Percentiles rank a stretch among this genome's conserved stretches.
phyloP scores from a whole-genome alignment of 2,797 vertebrate genomes.

The Pygocentrus nattereri region DNA sequence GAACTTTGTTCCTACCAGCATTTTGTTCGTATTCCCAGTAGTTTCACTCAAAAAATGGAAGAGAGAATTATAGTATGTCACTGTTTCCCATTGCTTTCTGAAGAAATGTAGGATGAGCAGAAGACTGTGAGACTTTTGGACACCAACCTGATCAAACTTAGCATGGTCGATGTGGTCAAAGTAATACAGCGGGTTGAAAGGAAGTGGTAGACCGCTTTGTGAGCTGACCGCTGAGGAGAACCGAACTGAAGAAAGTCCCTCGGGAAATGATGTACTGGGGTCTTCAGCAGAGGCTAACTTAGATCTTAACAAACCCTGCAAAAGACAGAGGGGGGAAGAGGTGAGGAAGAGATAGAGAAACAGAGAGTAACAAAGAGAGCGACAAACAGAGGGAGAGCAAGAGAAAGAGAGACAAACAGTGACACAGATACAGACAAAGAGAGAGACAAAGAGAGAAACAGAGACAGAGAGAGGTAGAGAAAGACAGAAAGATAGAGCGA shows the following conservation, averaged over 20 bases:
- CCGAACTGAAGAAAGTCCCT: constrained; percentile 64
- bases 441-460: not conserved
- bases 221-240: constrained; percentile 65
- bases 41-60: no score
- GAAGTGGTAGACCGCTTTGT: constrained; percentile 41
- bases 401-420: not conserved
- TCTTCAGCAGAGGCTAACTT: constrained; percentile 74
- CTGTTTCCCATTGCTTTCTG: no score
- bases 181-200: constrained; percentile 87
- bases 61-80: no score
- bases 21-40: no score
- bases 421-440: not conserved
- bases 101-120: no score
- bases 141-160: constrained; percentile 88
- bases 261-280: constrained; percentile 51
- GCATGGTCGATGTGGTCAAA: constrained; percentile 81
- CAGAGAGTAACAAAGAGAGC: not conserved
- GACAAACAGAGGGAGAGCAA: not conserved
- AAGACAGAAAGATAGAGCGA: constrained; percentile 11
- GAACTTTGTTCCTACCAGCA: no score
- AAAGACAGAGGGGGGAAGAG: constrained; percentile 28
- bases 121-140: not conserved
- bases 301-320: constrained; percentile 86
- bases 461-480: not conserved
- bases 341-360: not conserved